These are phyloP conservation scores for Paradoxurus hermaphroditus DNA, from an alignment of 2,113 vertebrate species.

Conservation along the genomic window DNA sequence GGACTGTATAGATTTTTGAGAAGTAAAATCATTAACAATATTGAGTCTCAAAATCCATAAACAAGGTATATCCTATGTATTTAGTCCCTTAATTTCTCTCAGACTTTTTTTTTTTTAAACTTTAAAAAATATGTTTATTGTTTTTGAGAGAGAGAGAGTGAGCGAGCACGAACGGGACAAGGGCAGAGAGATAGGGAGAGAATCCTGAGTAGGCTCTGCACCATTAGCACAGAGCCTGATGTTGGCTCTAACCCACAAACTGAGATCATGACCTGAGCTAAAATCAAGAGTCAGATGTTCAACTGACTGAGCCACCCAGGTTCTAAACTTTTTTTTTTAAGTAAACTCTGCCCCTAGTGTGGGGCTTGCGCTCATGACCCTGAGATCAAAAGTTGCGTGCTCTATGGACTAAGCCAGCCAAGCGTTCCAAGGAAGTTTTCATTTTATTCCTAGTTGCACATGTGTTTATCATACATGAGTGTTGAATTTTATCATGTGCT, in stretches of 20 bases:
- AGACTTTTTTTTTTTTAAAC: neutral
- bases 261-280: no score
- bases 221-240: no score
- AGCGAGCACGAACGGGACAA: no score
- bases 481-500: neutral
- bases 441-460: neutral
- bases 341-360: neutral
- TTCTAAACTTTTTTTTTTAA: neutral
- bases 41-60: neutral
- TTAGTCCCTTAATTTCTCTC: neutral
- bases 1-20: neutral
- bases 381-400: neutral
- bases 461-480: neutral
- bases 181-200: no score
- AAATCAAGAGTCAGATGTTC: no score
- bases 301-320: no score
- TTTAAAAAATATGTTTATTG: no score
- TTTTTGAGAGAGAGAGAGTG: no score
- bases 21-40: neutral
- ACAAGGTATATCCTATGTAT: neutral
- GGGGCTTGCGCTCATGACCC: neutral
- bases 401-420: neutral
- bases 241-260: no score
- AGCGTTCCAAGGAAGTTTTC: neutral
- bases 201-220: no score